phyloP scores from a whole-genome alignment of 2,113 vertebrate species.

The Scartelaos histophorus region DNA sequence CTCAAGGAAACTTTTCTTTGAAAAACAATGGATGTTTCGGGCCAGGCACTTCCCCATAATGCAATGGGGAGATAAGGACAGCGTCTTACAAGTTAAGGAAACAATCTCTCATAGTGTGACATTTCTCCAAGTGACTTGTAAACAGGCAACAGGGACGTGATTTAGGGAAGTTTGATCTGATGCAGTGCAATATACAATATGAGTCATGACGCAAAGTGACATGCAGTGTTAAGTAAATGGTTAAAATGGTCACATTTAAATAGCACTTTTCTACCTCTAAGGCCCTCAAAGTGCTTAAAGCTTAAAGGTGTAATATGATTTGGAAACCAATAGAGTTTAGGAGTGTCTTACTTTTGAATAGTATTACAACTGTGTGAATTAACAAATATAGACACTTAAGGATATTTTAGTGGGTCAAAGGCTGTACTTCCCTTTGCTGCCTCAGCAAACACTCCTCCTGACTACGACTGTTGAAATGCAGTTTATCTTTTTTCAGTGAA shows the following conservation, averaged over 20 bases:
- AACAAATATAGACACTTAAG: slow-evolving; percentile 20
- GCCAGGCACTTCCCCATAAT: slow-evolving; percentile 67
- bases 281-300: not conserved
- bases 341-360: not conserved
- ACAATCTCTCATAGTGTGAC: slow-evolving; percentile 67
- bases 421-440: slow-evolving; percentile 35
- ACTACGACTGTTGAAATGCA: slow-evolving; percentile 4
- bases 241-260: too few species aligned
- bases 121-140: slow-evolving; percentile 55
- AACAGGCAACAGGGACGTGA: slow-evolving; percentile 34
- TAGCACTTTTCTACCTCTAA: too few species aligned
- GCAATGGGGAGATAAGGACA: slow-evolving; percentile 65
- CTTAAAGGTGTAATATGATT: not conserved
- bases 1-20: slow-evolving; percentile 23
- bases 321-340: not conserved
- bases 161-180: not conserved
- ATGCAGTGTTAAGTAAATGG: not conserved
- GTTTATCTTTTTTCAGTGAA: not conserved
- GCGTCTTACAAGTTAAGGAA: slow-evolving; percentile 63
- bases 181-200: not conserved
- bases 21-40: slow-evolving; percentile 59
- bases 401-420: slow-evolving; percentile 44
- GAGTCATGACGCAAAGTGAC: not conserved
- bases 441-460: slow-evolving; percentile 23
- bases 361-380: not conserved